These are phyloP conservation scores for Cheilinus undulatus DNA, from an alignment of 2,113 vertebrate genomes.

Conservation along the genomic window DNA sequence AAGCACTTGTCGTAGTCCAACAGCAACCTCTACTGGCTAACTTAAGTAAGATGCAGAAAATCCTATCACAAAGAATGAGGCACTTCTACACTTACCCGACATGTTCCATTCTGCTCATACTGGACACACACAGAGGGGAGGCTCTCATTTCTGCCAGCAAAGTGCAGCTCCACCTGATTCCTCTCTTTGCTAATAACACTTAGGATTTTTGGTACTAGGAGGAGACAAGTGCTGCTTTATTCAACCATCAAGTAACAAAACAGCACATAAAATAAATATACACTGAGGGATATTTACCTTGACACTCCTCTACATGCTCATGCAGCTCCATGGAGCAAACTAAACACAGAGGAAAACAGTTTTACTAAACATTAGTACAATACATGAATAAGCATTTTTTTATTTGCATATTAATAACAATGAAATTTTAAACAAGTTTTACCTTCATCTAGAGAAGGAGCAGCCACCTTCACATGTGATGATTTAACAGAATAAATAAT, in stretches of 20 bases:
- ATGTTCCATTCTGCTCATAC: conserved; percentile 62
- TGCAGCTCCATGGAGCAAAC: conserved; percentile 60
- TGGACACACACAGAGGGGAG: conserved; percentile 65
- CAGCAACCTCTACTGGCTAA: too few relatives aligned
- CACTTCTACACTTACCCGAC: conserved; percentile 60
- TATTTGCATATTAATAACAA: too few relatives aligned
- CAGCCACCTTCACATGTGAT: neutral
- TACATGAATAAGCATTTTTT: too few relatives aligned
- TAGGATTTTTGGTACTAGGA: conserved; percentile 65
- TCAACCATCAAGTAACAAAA: neutral
- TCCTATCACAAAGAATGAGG: neutral
- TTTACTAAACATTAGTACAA: neutral
- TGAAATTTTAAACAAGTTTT: too few relatives aligned
- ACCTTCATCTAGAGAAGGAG: conserved; percentile 74
- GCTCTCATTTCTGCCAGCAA: neutral
- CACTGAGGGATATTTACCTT: conserved; percentile 44
- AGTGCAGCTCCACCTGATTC: conserved; percentile 61
- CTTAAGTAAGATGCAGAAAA: too few relatives aligned
- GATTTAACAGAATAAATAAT: neutral
- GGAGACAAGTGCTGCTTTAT: neutral
- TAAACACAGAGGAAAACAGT: conserved; percentile 41
- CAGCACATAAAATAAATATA: neutral
- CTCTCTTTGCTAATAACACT: conserved; percentile 8
- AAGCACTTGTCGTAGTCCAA: too few relatives aligned
- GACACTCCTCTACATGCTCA: conserved; percentile 52